A percentile compares a stretch with the other conserved stretches of the same genome.
Evolutionary conservation across 2,797 vertebrate species (phyloP).

Genomic region (Hydrophis major): DNA sequence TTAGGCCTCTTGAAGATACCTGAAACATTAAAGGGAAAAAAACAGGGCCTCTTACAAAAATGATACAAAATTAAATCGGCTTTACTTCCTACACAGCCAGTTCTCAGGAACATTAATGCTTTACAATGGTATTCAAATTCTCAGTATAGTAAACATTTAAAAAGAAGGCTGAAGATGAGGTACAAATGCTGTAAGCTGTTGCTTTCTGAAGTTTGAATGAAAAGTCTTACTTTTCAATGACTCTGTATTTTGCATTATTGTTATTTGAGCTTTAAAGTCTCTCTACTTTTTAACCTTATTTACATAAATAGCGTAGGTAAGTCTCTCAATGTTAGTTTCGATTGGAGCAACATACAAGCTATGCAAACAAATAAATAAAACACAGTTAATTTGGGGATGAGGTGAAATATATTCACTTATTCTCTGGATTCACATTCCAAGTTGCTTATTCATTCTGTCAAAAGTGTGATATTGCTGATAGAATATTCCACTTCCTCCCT

Average conservation of each 20-base stretch:
- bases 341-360: neutral
- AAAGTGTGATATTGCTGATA: neutral
- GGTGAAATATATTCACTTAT: neutral
- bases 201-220: neutral
- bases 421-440: neutral
- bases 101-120: neutral
- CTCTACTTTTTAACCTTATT: neutral
- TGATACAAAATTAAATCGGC: neutral
- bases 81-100: conserved; percentile 8
- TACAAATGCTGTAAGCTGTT: neutral
- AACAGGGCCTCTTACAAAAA: neutral
- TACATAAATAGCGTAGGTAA: neutral
- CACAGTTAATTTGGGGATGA: neutral
- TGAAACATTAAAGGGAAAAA: conserved; percentile 70
- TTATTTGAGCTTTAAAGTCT: neutral
- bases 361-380: neutral
- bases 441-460: neutral
- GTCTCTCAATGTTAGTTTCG: neutral
- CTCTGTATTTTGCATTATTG: neutral
- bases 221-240: neutral
- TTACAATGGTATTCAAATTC: conserved; percentile 14
- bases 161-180: neutral
- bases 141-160: neutral
- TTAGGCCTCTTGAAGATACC: conserved; percentile 76
- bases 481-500: neutral